Conservation (phyloP, 2,888 invertebrate species). For the Ichneumon xanthorius region DNA sequence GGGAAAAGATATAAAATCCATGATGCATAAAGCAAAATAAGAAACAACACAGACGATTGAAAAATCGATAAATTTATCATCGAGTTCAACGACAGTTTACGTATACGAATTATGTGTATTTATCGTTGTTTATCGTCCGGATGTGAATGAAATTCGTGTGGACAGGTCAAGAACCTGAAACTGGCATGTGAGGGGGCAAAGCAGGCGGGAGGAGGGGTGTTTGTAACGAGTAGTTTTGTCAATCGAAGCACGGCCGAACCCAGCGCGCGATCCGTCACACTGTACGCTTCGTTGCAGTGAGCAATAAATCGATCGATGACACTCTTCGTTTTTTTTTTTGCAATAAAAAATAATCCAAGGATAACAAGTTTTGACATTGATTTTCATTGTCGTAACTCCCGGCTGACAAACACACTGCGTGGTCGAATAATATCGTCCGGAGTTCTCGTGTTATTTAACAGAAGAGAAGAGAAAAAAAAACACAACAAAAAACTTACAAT, state of each 20-base stretch:
- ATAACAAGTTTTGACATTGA: constrained; percentile 30
- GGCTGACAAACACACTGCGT: constrained; percentile 19
- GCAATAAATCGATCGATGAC: constrained; percentile 27
- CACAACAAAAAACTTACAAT: constrained; percentile 80
- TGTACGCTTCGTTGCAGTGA: constrained; percentile 1
- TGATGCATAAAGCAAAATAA: neutral
- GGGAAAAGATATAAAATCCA: neutral
- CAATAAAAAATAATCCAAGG: neutral
- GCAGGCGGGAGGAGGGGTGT: constrained; percentile 39
- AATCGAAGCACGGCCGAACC: constrained; percentile 34
- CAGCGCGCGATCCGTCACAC: neutral
- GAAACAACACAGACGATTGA: neutral
- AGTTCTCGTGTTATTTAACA: constrained; percentile 31
- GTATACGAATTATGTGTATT: neutral
- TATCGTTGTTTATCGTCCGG: constrained; percentile 52
- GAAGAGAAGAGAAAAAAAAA: constrained; percentile 18
- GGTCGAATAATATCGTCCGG: neutral
- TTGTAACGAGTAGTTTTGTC: constrained; percentile 52
- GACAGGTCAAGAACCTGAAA: constrained; percentile 70
- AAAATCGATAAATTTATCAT: neutral
- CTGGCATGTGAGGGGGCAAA: constrained; percentile 47
- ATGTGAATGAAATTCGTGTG: constrained; percentile 63
- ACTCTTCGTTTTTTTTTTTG: neutral
- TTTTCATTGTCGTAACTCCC: neutral
- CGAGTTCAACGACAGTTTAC: neutral